Base-by-base conservation (phyloP, 2,797 vertebrate species). In the Cottoperca gobio region DNA sequence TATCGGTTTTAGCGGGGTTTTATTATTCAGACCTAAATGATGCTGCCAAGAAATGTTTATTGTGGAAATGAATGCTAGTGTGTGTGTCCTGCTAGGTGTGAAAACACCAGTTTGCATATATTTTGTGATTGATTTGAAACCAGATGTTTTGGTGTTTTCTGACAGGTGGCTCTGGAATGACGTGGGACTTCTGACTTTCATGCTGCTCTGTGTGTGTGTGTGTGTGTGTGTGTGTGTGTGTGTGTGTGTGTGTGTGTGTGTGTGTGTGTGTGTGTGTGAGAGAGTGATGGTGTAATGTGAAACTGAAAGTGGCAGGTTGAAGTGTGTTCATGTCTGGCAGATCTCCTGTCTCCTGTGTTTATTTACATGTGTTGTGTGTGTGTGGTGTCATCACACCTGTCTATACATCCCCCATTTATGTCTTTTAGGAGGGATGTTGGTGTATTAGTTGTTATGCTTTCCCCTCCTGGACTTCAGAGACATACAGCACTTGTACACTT, bases 161-260 rank as follows among this genome's bases (percentile, higher is more conserved):
- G 85, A 86, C 86, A 85, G 82, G 83, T 75, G 78, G 75, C 59
- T 76, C 37, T 62, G 31, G 26, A 53, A 73, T 61, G 79, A 72
- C 68, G 49, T 57, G 70, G 46, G 58, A 75, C 71, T 70, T 76
- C 54, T 78, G 49, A 61, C 62, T 58, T 72, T 81, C 63, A 53
- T 55, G 55, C 65, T 60, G 58, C 45, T 63, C n/a, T 8, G 26
- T 48, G 66, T 46, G 58, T 43, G 53, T 40, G 33, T 43, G 61
- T 54, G 26, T 70, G 37, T 58, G 35, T 67, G 21, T 72, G 37
- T 42, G 74, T 58, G 39, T 50, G 23, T 64, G 24, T 63, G 62
- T 31, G 64, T 70, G 53, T 43, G 23, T 50, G 59, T 48, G 65
- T 74, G 26, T 59, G 50, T 63, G 24, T 48, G 54, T 50, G 37